Percentiles rank a stretch among this genome's conserved stretches.
Evolutionary conservation across 1,140 invertebrate genomes (phyloP).

Genomic region (Steinernema feltiae): DNA sequence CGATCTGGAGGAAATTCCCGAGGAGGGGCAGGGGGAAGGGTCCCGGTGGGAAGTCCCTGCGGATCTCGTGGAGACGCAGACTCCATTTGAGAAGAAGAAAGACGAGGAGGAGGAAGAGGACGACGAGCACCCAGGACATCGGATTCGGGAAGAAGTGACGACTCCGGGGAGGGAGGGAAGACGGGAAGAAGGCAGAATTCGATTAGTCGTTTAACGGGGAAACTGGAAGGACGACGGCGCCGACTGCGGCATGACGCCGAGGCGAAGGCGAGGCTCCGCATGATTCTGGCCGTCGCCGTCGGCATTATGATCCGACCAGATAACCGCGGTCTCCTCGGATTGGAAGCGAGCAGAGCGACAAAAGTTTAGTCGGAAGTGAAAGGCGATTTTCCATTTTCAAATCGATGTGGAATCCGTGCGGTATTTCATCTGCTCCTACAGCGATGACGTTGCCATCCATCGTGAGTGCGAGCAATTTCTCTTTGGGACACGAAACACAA

Average conservation of each 20-base stretch:
- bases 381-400: too few species aligned
- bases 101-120: background rate
- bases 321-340: too few species aligned
- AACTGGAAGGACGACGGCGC: background rate
- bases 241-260: background rate
- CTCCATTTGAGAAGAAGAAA: background rate
- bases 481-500: too few species aligned
- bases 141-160: background rate
- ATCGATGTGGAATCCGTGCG: too few species aligned
- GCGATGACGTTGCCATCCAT: too few species aligned
- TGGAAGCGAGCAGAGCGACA: too few species aligned
- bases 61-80: background rate
- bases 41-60: conserved; percentile 68
- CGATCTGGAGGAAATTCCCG: conserved; percentile 32
- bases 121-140: background rate
- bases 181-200: background rate
- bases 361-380: too few species aligned
- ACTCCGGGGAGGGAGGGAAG: background rate
- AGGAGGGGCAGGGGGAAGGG: conserved; percentile 64
- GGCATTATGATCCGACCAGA: too few species aligned
- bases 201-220: background rate
- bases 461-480: too few species aligned
- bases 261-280: background rate
- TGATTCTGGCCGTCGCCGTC: too few species aligned
- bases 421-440: too few species aligned